Percentiles rank a stretch among this genome's conserved stretches.
These are phyloP conservation scores for Paracanthobrama guichenoti DNA, from an alignment of 2,113 vertebrate species.

Conservation along the genomic window DNA sequence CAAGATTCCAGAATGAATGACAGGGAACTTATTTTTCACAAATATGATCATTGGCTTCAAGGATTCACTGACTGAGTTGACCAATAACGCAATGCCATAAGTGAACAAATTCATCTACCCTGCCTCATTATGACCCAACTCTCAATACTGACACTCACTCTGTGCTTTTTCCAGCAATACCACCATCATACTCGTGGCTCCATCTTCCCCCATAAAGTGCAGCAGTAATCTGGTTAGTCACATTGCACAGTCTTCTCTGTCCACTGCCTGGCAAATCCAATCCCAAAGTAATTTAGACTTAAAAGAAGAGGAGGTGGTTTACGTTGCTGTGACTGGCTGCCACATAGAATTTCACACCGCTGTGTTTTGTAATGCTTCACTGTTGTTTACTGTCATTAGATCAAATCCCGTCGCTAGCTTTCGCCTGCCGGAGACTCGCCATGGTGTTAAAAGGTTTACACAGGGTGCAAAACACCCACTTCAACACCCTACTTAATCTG, in stretches of 20 bases:
- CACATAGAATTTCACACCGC: conserved; percentile 68
- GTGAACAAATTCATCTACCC: conserved; percentile 6
- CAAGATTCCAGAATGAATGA: background rate
- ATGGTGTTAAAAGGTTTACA: conserved; percentile 35
- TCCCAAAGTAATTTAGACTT: conserved; percentile 68
- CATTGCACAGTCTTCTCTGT: conserved; percentile 66
- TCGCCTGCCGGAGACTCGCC: background rate
- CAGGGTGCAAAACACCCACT: conserved; percentile 33
- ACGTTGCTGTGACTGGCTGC: conserved; percentile 61
- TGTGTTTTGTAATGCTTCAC: conserved; percentile 39
- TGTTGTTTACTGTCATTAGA: conserved; percentile 61
- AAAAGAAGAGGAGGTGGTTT: conserved; percentile 59
- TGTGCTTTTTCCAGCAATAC: background rate
- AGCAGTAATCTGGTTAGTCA: conserved; percentile 72
- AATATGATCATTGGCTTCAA: background rate
- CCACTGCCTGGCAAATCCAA: conserved; percentile 70
- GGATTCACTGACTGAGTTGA: background rate
- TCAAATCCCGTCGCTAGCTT: conserved; percentile 51
- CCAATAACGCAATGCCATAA: too few species aligned
- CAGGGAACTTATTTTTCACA: background rate
- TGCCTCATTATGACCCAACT: conserved; percentile 27
- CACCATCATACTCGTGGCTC: conserved; percentile 19
- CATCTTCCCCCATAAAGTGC: conserved; percentile 36
- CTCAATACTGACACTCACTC: conserved; percentile 11
- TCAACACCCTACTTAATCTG: conserved; percentile 56